Conservation (phyloP, 2,113 vertebrate genomes). For the Limnothrissa miodon region DNA sequence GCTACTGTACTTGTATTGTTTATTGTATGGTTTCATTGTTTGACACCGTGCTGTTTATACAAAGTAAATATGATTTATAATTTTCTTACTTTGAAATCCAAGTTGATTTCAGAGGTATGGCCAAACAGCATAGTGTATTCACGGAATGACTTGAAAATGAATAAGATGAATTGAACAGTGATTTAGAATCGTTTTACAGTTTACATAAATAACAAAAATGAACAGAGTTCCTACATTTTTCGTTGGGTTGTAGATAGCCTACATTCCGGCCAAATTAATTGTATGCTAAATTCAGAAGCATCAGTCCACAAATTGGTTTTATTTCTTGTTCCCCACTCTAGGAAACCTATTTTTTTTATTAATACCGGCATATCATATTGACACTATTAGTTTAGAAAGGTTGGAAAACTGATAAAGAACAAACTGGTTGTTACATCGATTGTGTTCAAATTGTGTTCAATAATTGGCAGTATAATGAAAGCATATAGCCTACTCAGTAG, state of each 20-base stretch:
- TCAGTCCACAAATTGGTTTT: neutral
- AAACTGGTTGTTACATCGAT: neutral
- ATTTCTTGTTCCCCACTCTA: neutral
- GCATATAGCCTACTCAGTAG: neutral
- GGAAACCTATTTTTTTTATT: neutral
- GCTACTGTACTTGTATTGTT: neutral
- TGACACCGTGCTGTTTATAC: neutral
- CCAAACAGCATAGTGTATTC: conserved; percentile 14
- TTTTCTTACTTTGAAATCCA: conserved; percentile 20
- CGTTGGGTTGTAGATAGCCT: neutral
- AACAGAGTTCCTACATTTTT: neutral
- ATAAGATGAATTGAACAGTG: conserved; percentile 1
- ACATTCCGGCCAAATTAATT: neutral
- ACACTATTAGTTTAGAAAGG: neutral
- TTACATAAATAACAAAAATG: neutral
- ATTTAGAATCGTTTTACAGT: neutral
- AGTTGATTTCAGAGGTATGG: conserved; percentile 18
- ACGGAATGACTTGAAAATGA: conserved; percentile 16
- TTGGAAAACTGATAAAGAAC: neutral
- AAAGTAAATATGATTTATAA: conserved; percentile 8
- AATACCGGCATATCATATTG: neutral
- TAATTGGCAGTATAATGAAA: conserved; percentile 18
- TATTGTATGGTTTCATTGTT: neutral
- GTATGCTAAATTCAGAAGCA: neutral
- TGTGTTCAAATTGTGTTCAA: neutral